These are phyloP conservation scores for Erpobdella octoculata DNA, from an alignment of 2,888 invertebrate genomes.

Conservation along the genomic window DNA sequence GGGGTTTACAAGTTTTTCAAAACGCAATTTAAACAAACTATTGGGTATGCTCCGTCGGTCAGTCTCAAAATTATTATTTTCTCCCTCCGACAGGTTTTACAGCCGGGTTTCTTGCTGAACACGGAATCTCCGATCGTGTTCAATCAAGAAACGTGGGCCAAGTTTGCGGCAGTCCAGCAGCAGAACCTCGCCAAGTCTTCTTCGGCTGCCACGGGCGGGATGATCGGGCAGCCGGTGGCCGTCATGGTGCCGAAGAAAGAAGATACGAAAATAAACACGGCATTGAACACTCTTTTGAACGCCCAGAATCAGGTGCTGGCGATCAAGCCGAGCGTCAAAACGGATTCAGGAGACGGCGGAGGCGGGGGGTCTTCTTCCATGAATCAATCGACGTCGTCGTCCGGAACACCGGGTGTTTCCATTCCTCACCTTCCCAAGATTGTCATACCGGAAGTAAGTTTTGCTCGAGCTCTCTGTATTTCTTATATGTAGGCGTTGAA, in stretches of 20 bases:
- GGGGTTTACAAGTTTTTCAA: too few species aligned
- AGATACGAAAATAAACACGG: not conserved
- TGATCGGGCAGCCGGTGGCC: not conserved
- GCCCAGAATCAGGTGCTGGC: not conserved
- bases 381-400: too few species aligned
- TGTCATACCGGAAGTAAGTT: not conserved
- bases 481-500: not conserved
- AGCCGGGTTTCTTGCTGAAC: constrained; percentile 2
- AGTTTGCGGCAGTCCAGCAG: constrained; percentile 13
- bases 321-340: constrained; percentile 6
- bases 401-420: too few species aligned
- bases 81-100: not conserved
- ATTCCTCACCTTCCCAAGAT: not conserved
- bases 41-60: too few species aligned
- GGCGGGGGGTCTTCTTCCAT: not conserved
- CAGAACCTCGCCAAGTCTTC: constrained; percentile 6
- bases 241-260: not conserved
- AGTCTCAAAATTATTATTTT: not conserved
- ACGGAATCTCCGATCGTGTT: not conserved
- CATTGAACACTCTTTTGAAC: not conserved
- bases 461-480: not conserved
- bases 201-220: not conserved
- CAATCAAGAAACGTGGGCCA: constrained; percentile 9
- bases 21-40: too few species aligned
- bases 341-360: not conserved